Evolutionary conservation across 2,888 invertebrate genomes (phyloP).

Genomic region (Dicycla oo): DNA sequence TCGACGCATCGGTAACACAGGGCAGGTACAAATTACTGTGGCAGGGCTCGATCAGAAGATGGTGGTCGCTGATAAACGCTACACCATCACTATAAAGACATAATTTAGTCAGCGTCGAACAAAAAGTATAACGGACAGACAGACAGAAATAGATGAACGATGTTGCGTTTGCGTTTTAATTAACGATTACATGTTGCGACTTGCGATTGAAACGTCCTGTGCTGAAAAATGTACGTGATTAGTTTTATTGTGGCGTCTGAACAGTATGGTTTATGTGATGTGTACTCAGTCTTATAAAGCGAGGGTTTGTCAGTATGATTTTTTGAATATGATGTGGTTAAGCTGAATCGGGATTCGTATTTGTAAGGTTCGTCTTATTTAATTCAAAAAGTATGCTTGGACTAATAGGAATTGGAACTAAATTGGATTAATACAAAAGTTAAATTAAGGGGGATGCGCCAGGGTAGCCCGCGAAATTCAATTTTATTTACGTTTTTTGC

Average conservation of each 20-base stretch:
- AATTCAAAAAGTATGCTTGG: background rate
- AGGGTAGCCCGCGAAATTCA: too few relatives aligned
- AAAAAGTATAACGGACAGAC: slow-evolving; percentile 77
- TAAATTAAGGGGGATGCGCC: too few relatives aligned
- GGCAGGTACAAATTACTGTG: slow-evolving; percentile 88
- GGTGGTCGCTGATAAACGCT: slow-evolving; percentile 82
- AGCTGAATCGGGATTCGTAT: background rate
- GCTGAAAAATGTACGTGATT: slow-evolving; percentile 72
- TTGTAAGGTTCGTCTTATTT: too few relatives aligned
- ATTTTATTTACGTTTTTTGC: too few relatives aligned
- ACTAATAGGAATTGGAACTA: background rate
- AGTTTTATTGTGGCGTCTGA: slow-evolving; percentile 68
- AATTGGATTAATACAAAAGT: too few relatives aligned
- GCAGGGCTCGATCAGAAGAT: slow-evolving; percentile 85
- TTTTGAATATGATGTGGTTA: background rate
- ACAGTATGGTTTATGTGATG: slow-evolving; percentile 56
- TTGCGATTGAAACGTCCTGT: slow-evolving; percentile 82
- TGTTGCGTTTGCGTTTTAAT: slow-evolving; percentile 85
- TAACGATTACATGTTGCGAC: slow-evolving; percentile 81
- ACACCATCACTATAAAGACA: slow-evolving; percentile 88
- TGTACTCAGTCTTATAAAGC: slow-evolving; percentile 31
- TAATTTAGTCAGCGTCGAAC: slow-evolving; percentile 87
- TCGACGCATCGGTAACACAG: slow-evolving; percentile 79
- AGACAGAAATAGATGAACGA: slow-evolving; percentile 86
- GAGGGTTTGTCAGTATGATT: background rate